These are phyloP conservation scores for Malaclemys terrapin DNA, from an alignment of 2,113 vertebrate genomes.

Conservation along the genomic window DNA sequence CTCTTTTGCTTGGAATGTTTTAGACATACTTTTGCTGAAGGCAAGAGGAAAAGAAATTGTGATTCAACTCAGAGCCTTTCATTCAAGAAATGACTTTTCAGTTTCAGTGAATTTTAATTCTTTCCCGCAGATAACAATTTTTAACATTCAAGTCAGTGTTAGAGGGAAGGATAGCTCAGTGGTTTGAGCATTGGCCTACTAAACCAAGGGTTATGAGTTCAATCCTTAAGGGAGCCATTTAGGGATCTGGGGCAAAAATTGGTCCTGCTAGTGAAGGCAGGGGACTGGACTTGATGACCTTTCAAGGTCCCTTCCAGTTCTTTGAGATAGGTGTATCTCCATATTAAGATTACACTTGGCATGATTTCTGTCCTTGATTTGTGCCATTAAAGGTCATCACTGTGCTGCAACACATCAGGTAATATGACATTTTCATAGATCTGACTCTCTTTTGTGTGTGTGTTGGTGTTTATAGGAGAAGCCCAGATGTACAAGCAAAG, in stretches of 20 bases:
- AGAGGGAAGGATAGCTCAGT: no score
- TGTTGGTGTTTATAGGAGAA: slow-evolving; percentile 82
- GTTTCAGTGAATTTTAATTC: neutral
- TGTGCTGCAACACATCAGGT: neutral
- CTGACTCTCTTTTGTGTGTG: neutral
- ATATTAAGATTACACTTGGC: neutral
- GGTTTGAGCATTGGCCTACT: no score
- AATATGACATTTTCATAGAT: neutral
- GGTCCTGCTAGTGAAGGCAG: no score
- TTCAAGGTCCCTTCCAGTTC: no score
- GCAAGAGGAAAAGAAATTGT: neutral
- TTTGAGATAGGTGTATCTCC: no score
- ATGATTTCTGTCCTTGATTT: neutral
- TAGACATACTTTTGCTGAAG: neutral
- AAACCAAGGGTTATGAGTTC: no score
- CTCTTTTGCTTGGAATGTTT: neutral
- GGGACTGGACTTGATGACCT: no score
- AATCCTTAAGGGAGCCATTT: no score
- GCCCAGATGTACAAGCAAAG: slow-evolving; percentile 92
- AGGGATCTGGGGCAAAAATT: no score
- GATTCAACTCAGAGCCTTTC: neutral
- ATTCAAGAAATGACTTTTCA: neutral
- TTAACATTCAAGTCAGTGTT: neutral
- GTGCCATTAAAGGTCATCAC: neutral
- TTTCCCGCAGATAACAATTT: neutral